Percentiles rank a stretch among this genome's conserved stretches.
phyloP scores from a whole-genome alignment of 92 coral and sea anemone genomes.

The Siderastrea radians region DNA sequence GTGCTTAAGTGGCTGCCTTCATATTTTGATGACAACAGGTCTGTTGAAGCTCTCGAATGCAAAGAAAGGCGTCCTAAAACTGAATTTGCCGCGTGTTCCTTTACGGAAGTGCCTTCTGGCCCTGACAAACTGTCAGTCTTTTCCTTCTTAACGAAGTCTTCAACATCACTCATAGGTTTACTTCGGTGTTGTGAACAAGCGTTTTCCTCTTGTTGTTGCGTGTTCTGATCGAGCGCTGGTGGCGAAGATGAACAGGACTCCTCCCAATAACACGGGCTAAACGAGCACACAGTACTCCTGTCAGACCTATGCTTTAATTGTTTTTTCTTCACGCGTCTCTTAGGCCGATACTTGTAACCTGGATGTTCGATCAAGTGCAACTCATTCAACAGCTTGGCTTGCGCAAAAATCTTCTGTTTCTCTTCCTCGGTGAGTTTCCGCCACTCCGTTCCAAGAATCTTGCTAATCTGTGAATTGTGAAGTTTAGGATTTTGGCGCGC shows the following conservation, averaged over 20 bases:
- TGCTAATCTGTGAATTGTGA: no score
- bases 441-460: no score
- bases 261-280: conserved; percentile 13
- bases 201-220: background rate
- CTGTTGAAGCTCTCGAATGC: background rate
- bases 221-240: background rate
- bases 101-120: background rate
- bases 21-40: background rate
- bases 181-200: background rate
- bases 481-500: no score
- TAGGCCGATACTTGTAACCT: conserved; percentile 85
- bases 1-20: background rate
- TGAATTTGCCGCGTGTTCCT: background rate
- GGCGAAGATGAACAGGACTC: background rate
- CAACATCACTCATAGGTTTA: conserved; percentile 1
- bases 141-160: background rate
- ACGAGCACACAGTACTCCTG: background rate
- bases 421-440: conserved; percentile 42
- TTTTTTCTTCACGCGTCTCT: conserved; percentile 76
- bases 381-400: conserved; percentile 83
- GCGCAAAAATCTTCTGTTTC: conserved; percentile 84
- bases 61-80: background rate
- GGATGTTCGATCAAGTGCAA: conserved; percentile 91
- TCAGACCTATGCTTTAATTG: conserved; percentile 41
- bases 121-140: background rate